Evolutionary conservation across 2,888 invertebrate species (phyloP), one percentile per base, ranked within the genome.

Genomic region (Pandemis heparana): DNA sequence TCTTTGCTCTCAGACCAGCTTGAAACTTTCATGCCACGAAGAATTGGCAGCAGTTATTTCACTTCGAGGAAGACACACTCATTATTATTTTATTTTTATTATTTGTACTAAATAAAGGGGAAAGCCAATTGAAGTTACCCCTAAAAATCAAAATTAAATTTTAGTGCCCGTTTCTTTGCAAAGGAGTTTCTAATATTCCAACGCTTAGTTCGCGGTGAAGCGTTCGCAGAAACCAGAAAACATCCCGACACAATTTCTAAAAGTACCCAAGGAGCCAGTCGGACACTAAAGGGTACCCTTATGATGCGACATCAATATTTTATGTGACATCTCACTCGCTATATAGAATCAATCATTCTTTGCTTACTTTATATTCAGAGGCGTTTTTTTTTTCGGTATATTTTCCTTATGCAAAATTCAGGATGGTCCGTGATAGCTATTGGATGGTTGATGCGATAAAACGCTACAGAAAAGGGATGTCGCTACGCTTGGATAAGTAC

Each of bases 271-370:
- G 59, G 43, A 51, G n/a, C 66, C 56, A 56, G 16, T 60, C 64
- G 74, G 70, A 60, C 70, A 61, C 61, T 65, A 60, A 75, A 75
- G 73, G 75, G 70, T 67, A 63, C 66, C 71, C 76, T 76, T 76
- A 77, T 70, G 74, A 62, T 43, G 14, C 48, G 60, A 71, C 62
- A 85, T 87, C 85, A 86, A 89, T 89, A 87, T 87, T 89, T 87
- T 87, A 88, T 85, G 83, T 77, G 86, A 84, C 87, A 84, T 80
- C 80, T 78, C 81, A 78, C 79, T 77, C 77, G 75, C 77, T 76
- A 81, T 85, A 83, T 83, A 83, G 82, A 88, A 89, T 89, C 88
- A 89, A 88, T 89, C 88, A 89, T 88, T 83, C 82, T 76, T 63
- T 79, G 79, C 81, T 79, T 86, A 87, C 84, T 89, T 88, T 85